Percentiles rank a stretch among this genome's conserved stretches.
Evolutionary conservation across 1,140 invertebrate species (phyloP).

Genomic region (Penaeus chinensis): DNA sequence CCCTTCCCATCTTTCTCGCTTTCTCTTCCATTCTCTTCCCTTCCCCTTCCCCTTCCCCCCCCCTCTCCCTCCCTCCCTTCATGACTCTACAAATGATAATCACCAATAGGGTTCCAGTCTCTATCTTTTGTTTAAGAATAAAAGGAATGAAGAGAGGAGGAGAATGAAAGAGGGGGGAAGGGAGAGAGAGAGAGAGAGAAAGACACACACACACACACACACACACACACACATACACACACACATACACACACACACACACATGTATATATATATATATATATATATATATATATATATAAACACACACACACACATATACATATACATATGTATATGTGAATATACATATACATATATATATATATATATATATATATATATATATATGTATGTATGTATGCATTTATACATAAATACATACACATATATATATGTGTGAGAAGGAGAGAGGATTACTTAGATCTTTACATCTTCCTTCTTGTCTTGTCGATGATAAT

Average conservation of each 20-base stretch:
- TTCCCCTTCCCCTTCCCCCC: not conserved
- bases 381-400: slow-evolving; percentile 19
- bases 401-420: slow-evolving; percentile 13
- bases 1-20: not conserved
- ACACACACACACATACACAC: too few species aligned
- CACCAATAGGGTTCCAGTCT: not conserved
- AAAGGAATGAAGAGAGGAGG: too few species aligned
- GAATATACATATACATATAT: slow-evolving; percentile 17
- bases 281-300: slow-evolving; percentile 26
- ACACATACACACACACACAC: not conserved
- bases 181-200: too few species aligned
- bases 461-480: not conserved
- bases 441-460: not conserved
- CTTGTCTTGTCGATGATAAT: not conserved
- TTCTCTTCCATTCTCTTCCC: slow-evolving; percentile 11
- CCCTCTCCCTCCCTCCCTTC: not conserved
- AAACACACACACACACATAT: not conserved
- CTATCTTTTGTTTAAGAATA: not conserved
- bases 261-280: slow-evolving; percentile 25
- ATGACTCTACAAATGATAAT: slow-evolving; percentile 12
- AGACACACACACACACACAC: too few species aligned
- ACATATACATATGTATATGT: slow-evolving; percentile 17
- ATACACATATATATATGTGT: slow-evolving; percentile 17
- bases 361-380: slow-evolving; percentile 26
- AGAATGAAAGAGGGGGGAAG: too few species aligned